Evolutionary conservation across 2,113 vertebrate species (phyloP).

Genomic region (Pterocles gutturalis): DNA sequence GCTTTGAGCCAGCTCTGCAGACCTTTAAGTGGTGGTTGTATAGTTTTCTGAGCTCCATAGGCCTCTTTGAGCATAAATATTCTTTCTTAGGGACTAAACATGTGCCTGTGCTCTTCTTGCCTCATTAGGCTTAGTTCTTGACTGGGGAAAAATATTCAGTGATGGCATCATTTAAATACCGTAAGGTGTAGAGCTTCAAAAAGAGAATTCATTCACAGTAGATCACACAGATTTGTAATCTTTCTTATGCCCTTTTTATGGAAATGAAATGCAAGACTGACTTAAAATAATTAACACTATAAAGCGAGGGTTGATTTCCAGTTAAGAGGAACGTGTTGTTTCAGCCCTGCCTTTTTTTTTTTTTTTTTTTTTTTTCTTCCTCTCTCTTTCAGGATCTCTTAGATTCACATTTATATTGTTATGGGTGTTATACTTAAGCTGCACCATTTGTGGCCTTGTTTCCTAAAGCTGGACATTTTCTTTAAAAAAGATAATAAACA

Average conservation of each 20-base stretch:
- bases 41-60: not conserved
- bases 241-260: conserved; percentile 3
- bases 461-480: not conserved
- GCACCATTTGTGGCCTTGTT: not conserved
- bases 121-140: not conserved
- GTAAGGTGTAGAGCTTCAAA: not conserved
- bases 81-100: not conserved
- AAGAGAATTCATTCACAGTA: conserved; percentile 18
- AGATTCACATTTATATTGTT: not conserved
- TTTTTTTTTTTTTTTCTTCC: not conserved
- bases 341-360: not conserved
- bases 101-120: not conserved
- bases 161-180: conserved; percentile 14
- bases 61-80: not conserved
- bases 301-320: not conserved
- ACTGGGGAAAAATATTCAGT: conserved; percentile 33
- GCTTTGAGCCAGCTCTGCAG: not conserved
- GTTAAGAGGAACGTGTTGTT: not conserved
- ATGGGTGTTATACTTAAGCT: not conserved
- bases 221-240: not conserved
- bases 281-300: conserved; percentile 1
- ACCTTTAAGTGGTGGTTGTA: not conserved
- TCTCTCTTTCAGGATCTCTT: not conserved
- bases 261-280: conserved; percentile 17
- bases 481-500: not conserved